Conservation (phyloP, 2,888 invertebrate genomes). For the Anthrax anthrax region DNA sequence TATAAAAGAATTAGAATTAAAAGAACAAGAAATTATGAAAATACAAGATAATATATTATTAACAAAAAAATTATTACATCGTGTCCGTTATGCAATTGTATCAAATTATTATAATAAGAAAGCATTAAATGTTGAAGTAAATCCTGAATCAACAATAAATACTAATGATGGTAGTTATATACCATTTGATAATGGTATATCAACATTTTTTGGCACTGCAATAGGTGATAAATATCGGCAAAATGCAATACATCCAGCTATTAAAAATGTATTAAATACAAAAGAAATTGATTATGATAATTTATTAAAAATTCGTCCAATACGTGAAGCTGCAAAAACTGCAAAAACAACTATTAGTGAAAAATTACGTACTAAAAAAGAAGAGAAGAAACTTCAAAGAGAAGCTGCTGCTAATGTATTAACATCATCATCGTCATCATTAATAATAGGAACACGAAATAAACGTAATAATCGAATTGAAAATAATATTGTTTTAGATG, state of each 20-base stretch:
- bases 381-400: slow-evolving; percentile 3
- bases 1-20: slow-evolving; percentile 48
- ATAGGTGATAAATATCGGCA: slow-evolving; percentile 31
- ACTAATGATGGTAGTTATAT: not conserved
- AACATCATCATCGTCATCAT: not conserved
- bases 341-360: slow-evolving; percentile 26
- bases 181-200: not conserved
- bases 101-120: slow-evolving; percentile 45
- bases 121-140: slow-evolving; percentile 25
- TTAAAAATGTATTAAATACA: slow-evolving; percentile 55
- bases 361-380: slow-evolving; percentile 9
- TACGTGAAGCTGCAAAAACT: slow-evolving; percentile 38
- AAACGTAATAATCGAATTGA: slow-evolving; percentile 17
- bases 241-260: slow-evolving; percentile 55
- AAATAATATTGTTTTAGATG: slow-evolving; percentile 17
- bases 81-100: slow-evolving; percentile 43
- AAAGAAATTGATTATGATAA: slow-evolving; percentile 37
- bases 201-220: slow-evolving; percentile 16
- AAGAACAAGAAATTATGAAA: slow-evolving; percentile 55
- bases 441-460: not conserved
- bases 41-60: slow-evolving; percentile 50
- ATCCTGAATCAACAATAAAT: not conserved
- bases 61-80: slow-evolving; percentile 42
- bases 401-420: not conserved
- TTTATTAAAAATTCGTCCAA: slow-evolving; percentile 35